A percentile compares a stretch with the other conserved stretches of the same genome.
Evolutionary conservation across 2,113 vertebrate genomes (phyloP).

Genomic region (Lynx canadensis): DNA sequence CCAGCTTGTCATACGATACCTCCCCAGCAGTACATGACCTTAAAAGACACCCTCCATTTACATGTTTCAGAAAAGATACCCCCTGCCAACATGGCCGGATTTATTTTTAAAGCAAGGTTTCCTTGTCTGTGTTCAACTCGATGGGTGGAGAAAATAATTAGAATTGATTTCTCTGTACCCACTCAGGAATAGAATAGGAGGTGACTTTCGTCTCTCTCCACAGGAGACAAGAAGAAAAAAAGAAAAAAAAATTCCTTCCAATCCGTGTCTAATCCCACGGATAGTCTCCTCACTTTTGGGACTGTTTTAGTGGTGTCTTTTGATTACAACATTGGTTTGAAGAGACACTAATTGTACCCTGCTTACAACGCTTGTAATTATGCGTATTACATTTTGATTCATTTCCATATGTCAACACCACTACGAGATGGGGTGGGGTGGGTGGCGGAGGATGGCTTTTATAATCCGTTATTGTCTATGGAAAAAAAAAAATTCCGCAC

Average conservation of each 20-base stretch:
- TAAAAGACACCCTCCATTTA: background rate
- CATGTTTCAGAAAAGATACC: background rate
- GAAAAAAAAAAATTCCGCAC: constrained; percentile 65
- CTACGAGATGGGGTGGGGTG: constrained; percentile 76
- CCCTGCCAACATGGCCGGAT: background rate
- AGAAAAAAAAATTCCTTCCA: constrained; percentile 74
- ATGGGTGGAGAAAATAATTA: constrained; percentile 64
- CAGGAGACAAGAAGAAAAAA: background rate
- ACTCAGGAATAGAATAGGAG: constrained; percentile 5
- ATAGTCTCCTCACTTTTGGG: constrained; percentile 73
- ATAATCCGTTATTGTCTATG: constrained; percentile 88
- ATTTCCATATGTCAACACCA: constrained; percentile 92
- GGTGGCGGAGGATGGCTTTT: constrained; percentile 78
- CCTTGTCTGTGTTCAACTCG: constrained; percentile 12
- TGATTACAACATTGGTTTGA: constrained; percentile 89
- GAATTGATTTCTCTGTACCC: constrained; percentile 66
- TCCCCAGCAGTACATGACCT: background rate
- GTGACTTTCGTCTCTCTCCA: background rate
- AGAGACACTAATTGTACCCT: constrained; percentile 92
- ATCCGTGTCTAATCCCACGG: constrained; percentile 28
- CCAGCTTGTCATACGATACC: no score
- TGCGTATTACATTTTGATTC: constrained; percentile 91
- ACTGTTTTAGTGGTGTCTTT: constrained; percentile 86
- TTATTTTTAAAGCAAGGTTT: constrained; percentile 53
- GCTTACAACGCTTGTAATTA: constrained; percentile 91